These are phyloP conservation scores for Marronus borbonicus DNA, from an alignment of 2,888 invertebrate species.

Conservation along the genomic window DNA sequence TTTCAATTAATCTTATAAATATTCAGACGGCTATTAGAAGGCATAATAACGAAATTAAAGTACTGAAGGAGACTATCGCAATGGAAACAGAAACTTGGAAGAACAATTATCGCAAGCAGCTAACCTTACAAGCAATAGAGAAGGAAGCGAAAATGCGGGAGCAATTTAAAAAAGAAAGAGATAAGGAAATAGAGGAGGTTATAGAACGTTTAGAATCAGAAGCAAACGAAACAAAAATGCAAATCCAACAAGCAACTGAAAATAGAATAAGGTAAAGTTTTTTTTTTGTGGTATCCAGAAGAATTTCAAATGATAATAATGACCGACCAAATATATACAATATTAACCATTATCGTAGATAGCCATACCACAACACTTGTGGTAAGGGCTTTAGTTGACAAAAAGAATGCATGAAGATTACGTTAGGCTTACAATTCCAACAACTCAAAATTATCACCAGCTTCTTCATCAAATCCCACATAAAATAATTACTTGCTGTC, in stretches of 20 bases:
- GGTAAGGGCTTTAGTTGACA: too few relatives aligned
- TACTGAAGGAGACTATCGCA: conserved; percentile 75
- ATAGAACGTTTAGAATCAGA: conserved; percentile 81
- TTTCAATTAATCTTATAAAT: not conserved
- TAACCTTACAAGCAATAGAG: conserved; percentile 75
- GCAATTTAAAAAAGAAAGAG: conserved; percentile 81
- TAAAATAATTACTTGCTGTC: too few relatives aligned
- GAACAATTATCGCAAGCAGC: conserved; percentile 76
- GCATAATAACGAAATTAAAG: conserved; percentile 73
- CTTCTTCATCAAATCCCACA: too few relatives aligned
- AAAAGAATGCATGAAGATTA: too few relatives aligned
- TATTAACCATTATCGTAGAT: too few relatives aligned
- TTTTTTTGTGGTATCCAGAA: too few relatives aligned
- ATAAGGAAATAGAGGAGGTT: conserved; percentile 84
- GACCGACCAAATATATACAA: too few relatives aligned
- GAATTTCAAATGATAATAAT: too few relatives aligned
- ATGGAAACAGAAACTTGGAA: conserved; percentile 78
- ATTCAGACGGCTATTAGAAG: conserved; percentile 67
- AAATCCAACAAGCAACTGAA: conserved; percentile 75
- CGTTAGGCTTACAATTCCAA: too few relatives aligned
- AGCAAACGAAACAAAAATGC: conserved; percentile 74
- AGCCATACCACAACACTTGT: too few relatives aligned
- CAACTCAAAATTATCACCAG: too few relatives aligned
- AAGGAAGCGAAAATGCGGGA: conserved; percentile 80
- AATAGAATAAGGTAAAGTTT: conserved; percentile 67